Evolutionary conservation across 2,888 invertebrate genomes (phyloP), one percentile per base, ranked within the genome.

Genomic region (Cyaniris semiargus): DNA sequence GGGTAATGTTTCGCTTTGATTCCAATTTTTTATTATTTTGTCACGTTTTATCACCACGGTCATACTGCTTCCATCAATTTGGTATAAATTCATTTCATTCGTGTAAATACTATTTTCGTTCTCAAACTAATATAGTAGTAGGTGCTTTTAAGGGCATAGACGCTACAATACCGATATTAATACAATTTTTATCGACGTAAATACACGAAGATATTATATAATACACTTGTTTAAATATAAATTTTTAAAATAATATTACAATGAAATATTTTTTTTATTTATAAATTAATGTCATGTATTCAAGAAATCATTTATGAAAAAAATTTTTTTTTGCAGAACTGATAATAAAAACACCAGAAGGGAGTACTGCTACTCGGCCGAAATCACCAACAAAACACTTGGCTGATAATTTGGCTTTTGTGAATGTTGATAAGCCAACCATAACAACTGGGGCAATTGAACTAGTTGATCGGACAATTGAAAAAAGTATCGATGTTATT

Each of bases 1-100:
- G 92, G 89, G 93, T 93, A 93, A 93, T 86, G 94, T 94, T 94
- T 94, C 94, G 94, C 94, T 92, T 93, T 93, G 94, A 93, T 90
- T 92, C 91, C 86, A 82, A 86, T 81, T 86, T 85, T 87, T 83
- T 84, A 88, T 89, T 84, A 81, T 89, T 88, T 84, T 74, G 53
- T 72, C 71, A 72, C 71, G n/a, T 44, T 81, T 88, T 87, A 80
- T 89, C 86, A 85, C 85, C 85, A 83, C 81, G 83, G 86, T 86
- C 85, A 86, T 84, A 80, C 81, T 84, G 91, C 90, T 90, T 90
- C 78, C 82, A 85, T 88, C 87, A 86, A 86, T 86, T 80, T 84
- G 81, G 74, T 74, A 48, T 23, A 27, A 3, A 44, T 48, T 44
- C 15, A 44, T 84, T 84, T 82, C 83, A 82, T 79, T 77, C 78